These are phyloP conservation scores for Isurus oxyrinchus DNA, from an alignment of 2,113 vertebrate genomes.

Conservation along the genomic window DNA sequence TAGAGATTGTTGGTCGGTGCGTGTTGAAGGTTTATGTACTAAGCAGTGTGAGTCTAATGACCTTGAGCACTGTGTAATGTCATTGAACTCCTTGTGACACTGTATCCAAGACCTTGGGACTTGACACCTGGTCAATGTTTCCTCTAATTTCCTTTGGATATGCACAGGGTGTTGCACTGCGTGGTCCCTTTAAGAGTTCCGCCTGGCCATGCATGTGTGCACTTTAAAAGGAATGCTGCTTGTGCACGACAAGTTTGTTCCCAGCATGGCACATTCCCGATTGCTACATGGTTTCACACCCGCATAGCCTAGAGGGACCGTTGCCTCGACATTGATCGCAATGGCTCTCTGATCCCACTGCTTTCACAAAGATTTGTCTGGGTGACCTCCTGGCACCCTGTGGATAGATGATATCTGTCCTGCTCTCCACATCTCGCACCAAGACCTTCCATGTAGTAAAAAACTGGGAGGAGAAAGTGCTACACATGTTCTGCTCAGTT, in stretches of 20 bases:
- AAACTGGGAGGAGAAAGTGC: background rate
- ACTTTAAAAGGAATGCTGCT: no score
- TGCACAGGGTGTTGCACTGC: background rate
- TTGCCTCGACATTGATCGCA: background rate
- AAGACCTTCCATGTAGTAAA: background rate
- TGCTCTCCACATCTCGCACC: background rate
- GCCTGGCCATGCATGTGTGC: no score
- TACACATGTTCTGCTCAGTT: background rate
- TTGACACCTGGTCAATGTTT: background rate
- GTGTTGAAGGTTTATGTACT: background rate
- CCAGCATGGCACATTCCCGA: background rate
- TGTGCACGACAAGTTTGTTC: background rate
- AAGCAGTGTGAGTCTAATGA: background rate
- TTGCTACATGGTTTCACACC: background rate
- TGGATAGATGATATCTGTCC: background rate
- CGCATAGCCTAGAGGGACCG: background rate
- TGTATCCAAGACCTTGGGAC: background rate
- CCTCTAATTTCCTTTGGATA: background rate
- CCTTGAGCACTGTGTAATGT: background rate
- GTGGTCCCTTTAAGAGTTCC: background rate
- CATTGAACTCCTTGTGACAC: no score
- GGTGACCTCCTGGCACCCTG: background rate
- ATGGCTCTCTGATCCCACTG: background rate
- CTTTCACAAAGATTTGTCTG: background rate
- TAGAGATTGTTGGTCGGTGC: background rate